Percentiles rank a stretch among this genome's conserved stretches.
Conservation (phyloP, 2,888 invertebrate genomes). For the Odontomyia ornata region DNA sequence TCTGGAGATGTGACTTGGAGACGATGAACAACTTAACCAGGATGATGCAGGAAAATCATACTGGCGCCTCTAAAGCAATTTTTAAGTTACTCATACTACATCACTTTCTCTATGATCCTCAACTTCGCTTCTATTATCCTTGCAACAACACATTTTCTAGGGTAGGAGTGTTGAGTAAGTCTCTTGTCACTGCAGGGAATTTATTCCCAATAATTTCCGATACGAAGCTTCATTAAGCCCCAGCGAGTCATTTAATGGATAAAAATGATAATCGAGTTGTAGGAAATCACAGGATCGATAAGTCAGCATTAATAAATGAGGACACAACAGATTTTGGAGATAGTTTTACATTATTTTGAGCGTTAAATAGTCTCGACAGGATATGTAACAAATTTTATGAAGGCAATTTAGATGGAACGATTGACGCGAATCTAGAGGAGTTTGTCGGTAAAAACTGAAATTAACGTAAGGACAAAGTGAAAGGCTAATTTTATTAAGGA, state of each 20-base stretch:
- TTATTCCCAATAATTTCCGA: constrained; percentile 34
- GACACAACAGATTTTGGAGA: neutral
- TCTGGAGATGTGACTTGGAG: constrained; percentile 1
- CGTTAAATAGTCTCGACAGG: constrained; percentile 21
- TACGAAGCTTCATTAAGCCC: constrained; percentile 22
- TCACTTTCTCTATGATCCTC: neutral
- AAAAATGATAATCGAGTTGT: constrained; percentile 23
- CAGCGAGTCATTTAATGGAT: constrained; percentile 34
- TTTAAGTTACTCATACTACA: constrained; percentile 34
- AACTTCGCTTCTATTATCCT: neutral
- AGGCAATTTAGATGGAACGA: too few species aligned
- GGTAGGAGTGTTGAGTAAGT: too few species aligned
- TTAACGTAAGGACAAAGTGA: too few species aligned
- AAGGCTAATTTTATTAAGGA: too few species aligned
- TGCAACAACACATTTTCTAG: neutral
- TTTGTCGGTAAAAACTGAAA: too few species aligned
- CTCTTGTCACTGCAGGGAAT: constrained; percentile 16
- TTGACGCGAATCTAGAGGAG: too few species aligned
- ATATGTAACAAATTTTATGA: neutral
- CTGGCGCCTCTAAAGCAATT: constrained; percentile 36
- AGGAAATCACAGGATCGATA: neutral
- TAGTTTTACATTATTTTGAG: neutral
- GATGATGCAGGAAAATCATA: constrained; percentile 35
- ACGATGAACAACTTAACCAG: constrained; percentile 25
- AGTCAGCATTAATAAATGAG: neutral